Percentiles rank a stretch among this genome's conserved stretches.
Evolutionary conservation across 2,113 vertebrate species (phyloP).

Genomic region (Epinephelus moara): DNA sequence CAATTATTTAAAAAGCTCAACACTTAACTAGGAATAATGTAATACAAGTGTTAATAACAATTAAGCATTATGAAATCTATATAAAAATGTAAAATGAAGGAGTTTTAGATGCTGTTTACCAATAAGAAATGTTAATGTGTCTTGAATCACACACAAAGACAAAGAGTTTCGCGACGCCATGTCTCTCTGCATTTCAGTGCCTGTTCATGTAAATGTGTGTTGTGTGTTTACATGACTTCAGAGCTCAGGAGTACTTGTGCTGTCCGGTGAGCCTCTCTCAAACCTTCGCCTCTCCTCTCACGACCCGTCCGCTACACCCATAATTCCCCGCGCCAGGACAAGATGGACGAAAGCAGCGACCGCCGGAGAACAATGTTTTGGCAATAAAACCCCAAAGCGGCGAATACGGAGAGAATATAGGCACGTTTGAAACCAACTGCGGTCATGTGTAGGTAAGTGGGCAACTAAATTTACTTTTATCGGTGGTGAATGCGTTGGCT

Average conservation of each 20-base stretch:
- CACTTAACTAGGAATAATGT: neutral
- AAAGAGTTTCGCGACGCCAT: neutral
- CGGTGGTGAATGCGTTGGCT: neutral
- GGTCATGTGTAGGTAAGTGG: constrained; percentile 85
- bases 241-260: neutral
- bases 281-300: constrained; percentile 84
- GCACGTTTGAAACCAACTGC: constrained; percentile 72
- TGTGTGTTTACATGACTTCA: neutral
- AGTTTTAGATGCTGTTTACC: neutral
- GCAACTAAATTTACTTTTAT: neutral
- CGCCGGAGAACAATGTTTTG: constrained; percentile 89
- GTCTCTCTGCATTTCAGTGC: neutral
- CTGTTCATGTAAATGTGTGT: neutral
- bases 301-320: constrained; percentile 88
- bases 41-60: neutral
- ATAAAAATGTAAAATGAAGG: neutral
- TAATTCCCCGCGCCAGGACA: constrained; percentile 87
- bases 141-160: neutral
- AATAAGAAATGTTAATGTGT: neutral
- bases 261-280: constrained; percentile 2
- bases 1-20: neutral
- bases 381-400: constrained; percentile 81
- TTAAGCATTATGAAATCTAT: neutral
- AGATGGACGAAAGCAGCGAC: constrained; percentile 88
- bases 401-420: constrained; percentile 64